Percentiles rank a stretch among this genome's conserved stretches.
phyloP scores from a whole-genome alignment of 2,113 vertebrate species.

The Cyphomyrus discorhynchus region DNA sequence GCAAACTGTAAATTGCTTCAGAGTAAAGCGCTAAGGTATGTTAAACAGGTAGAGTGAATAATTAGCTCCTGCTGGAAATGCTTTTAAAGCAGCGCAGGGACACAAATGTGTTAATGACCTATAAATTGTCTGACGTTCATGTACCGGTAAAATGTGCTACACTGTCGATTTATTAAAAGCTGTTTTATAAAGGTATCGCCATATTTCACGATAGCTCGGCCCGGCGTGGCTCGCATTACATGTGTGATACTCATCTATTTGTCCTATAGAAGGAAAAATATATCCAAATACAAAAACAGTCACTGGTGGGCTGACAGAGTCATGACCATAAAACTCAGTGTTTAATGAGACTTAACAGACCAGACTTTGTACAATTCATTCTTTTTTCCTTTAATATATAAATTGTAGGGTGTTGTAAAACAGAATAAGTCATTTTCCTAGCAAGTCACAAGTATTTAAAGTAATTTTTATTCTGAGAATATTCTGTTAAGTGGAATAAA shows the following conservation, averaged over 20 bases:
- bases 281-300: not conserved
- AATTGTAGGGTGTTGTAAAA: not conserved
- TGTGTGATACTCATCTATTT: not conserved
- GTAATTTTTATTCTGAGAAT: not conserved
- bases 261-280: not conserved
- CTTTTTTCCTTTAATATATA: not conserved
- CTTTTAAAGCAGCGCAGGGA: not conserved
- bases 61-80: not conserved
- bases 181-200: not conserved
- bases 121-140: not conserved
- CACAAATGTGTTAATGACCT: not conserved
- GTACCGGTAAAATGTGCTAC: not conserved
- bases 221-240: not conserved
- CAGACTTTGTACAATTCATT: not conserved
- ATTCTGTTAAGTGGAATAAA: not conserved
- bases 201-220: not conserved
- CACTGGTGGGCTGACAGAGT: not conserved
- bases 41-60: constrained; percentile 2
- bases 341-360: not conserved
- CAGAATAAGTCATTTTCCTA: not conserved
- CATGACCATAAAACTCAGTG: not conserved
- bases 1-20: constrained; percentile 1
- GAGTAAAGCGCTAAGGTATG: not conserved
- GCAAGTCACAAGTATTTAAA: not conserved
- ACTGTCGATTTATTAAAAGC: not conserved